Conservation (phyloP, 1,140 invertebrate species). For the Drosophila fuyamai region DNA sequence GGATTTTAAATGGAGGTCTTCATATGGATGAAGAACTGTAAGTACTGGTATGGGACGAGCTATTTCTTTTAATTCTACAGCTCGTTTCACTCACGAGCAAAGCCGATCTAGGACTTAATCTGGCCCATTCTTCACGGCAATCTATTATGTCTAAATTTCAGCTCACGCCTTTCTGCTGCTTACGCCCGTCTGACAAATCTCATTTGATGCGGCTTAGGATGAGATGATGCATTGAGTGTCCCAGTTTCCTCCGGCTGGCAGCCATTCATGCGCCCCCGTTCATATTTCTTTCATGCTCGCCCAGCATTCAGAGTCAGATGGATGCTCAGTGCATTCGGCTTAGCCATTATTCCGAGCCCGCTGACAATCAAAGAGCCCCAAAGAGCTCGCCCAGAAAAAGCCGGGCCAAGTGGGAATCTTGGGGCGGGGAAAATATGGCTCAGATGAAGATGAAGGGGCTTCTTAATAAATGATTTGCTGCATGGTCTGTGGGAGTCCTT, state of each 20-base stretch:
- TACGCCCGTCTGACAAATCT: constrained; percentile 36
- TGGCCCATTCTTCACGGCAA: constrained; percentile 42
- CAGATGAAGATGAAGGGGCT: constrained; percentile 22
- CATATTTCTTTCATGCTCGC: constrained; percentile 41
- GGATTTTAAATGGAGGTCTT: not conserved
- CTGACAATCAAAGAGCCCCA: constrained; percentile 32
- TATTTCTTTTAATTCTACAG: constrained; percentile 21
- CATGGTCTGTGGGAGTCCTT: constrained; percentile 9
- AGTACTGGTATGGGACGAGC: constrained; percentile 9
- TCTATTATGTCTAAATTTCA: constrained; percentile 37
- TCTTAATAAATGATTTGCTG: constrained; percentile 49
- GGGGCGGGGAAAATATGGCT: constrained; percentile 9
- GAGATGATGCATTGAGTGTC: constrained; percentile 55
- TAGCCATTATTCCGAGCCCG: constrained; percentile 44
- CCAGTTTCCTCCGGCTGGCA: constrained; percentile 35
- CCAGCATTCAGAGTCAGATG: constrained; percentile 23
- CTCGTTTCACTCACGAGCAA: constrained; percentile 14
- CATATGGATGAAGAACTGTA: constrained; percentile 2
- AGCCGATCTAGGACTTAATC: constrained; percentile 45
- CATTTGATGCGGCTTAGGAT: constrained; percentile 55
- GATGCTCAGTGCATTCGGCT: constrained; percentile 46
- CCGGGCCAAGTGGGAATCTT: constrained; percentile 23
- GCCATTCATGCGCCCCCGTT: constrained; percentile 24
- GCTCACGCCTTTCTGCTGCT: constrained; percentile 39
- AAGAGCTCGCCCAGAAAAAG: constrained; percentile 22